Evolutionary conservation across 1,140 invertebrate genomes (phyloP).

Genomic region (Drosophila bipectinata): DNA sequence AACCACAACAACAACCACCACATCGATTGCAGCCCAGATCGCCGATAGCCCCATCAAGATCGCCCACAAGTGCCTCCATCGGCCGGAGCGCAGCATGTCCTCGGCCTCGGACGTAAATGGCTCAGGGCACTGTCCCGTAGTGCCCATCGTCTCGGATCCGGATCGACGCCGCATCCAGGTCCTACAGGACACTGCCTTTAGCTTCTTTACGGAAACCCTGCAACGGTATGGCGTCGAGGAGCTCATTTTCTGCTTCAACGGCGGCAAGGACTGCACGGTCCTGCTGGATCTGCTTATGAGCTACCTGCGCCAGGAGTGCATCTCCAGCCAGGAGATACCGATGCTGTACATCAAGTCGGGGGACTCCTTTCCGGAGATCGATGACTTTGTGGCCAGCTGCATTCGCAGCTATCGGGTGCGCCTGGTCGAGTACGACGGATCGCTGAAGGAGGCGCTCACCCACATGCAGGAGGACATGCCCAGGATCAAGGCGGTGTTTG

Average conservation of each 20-base stretch:
- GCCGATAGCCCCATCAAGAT: neutral
- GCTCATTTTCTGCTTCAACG: constrained; percentile 96
- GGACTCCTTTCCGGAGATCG: constrained; percentile 93
- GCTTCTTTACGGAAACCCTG: constrained; percentile 84
- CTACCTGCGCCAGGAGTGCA: constrained; percentile 43
- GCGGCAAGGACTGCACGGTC: constrained; percentile 98
- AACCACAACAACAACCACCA: constrained; percentile 1
- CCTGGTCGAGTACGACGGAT: constrained; percentile 88
- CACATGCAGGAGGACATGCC: constrained; percentile 87
- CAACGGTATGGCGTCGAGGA: constrained; percentile 87
- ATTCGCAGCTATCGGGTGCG: constrained; percentile 90
- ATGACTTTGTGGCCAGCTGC: constrained; percentile 91
- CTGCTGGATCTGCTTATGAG: constrained; percentile 89
- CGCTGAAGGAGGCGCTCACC: constrained; percentile 89
- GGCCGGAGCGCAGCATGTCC: neutral
- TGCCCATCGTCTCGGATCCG: neutral
- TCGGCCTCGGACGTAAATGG: neutral
- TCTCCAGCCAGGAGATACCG: constrained; percentile 84
- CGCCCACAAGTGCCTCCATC: neutral
- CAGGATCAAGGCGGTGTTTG: constrained; percentile 91
- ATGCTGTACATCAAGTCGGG: constrained; percentile 90
- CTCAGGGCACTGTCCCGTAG: neutral
- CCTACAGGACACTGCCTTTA: constrained; percentile 23
- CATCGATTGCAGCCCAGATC: neutral
- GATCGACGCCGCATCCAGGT: constrained; percentile 23